Base-by-base conservation (phyloP, 2,888 invertebrate species). In the Ophioninae sp. region DNA sequence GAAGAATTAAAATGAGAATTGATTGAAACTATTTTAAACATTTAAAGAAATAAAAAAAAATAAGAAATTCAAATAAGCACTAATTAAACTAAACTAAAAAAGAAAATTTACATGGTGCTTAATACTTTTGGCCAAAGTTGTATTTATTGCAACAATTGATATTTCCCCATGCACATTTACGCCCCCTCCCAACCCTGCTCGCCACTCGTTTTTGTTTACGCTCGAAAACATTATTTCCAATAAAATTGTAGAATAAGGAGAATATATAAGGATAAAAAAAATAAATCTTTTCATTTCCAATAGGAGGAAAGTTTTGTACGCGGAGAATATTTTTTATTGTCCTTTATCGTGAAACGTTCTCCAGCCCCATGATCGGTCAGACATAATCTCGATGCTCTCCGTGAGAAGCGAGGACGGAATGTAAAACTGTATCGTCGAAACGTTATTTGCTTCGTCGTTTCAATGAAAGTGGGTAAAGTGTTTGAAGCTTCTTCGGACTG, bases 401-500 rank as follows among this genome's bases (percentile, higher is more conserved):
- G 20, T 5, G 56, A 22, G 68, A 68, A 20, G 61, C 61, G 17
- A 51, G 22, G 13, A 44, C 2, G 13, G 22, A 10, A n/a, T 59
- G 72, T 56, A 37, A 39, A 41, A 56, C 41, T 37, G 61, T 51
- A 73, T 51, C 64, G 69, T 56, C 37, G 2, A 51, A 56, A 76
- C 72, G 67, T 76, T 79, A 79, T 83, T 83, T 76, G 75, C 76
- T 75, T 22, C 39, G 44, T 61, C 61, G 74, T 67, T 10, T n/a
- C 22, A 69, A n/a, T 17, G 59, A 41, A 51, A 44, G 23, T 10
- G 17, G 30, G 30, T 44, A 51, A 76, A 76, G 73, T 72, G 68
- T 84, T 68, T 51, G 69, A 51, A 73, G 79, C 75, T 44, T 76
- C 41, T 73, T 79, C 82, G 76, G 76, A 61, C 68, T 51, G 73